phyloP scores from a whole-genome alignment of 2,797 vertebrate species.

The Paedocypris micromegethes region DNA sequence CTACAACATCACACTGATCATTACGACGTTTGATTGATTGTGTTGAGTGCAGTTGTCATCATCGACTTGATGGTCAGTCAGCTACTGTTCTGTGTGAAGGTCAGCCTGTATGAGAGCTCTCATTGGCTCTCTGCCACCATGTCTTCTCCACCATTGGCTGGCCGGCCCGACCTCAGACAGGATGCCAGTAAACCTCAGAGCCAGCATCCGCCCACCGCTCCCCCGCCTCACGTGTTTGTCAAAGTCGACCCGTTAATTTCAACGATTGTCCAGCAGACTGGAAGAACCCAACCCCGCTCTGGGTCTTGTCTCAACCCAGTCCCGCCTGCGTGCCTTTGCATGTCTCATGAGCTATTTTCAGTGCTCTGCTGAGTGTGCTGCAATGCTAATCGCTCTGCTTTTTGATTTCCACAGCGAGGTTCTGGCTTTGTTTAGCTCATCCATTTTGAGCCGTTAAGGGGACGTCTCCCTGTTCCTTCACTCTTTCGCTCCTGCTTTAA shows the following conservation, averaged over 20 bases:
- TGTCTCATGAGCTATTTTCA: constrained; percentile 23
- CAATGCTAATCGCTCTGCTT: constrained; percentile 28
- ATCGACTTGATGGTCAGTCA: constrained; percentile 75
- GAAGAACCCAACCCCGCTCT: constrained; percentile 49
- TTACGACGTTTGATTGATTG: constrained; percentile 79
- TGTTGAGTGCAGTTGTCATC: constrained; percentile 75
- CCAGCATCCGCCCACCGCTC: constrained; percentile 42
- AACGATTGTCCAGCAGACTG: constrained; percentile 72
- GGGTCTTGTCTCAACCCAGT: constrained; percentile 13
- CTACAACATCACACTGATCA: constrained; percentile 31
- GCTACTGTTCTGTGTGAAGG: constrained; percentile 81
- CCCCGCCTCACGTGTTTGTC: constrained; percentile 56
- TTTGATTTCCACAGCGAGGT: constrained; percentile 29
- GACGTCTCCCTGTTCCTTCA: neutral
- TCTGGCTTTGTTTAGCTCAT: constrained; percentile 27
- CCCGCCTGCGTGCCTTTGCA: constrained; percentile 14
- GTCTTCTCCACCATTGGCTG: constrained; percentile 73
- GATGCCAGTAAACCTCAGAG: constrained; percentile 56
- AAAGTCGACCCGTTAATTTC: constrained; percentile 71
- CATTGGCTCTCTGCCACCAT: constrained; percentile 75
- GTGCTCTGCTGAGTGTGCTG: constrained; percentile 34
- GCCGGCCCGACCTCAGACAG: constrained; percentile 71
- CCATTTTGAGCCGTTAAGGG: constrained; percentile 23
- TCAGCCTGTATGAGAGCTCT: constrained; percentile 77
- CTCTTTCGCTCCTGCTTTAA: constrained; percentile 10